Evolutionary conservation across 2,113 vertebrate species (phyloP), one percentile per base, ranked within the genome.

Genomic region (Antennarius striatus): DNA sequence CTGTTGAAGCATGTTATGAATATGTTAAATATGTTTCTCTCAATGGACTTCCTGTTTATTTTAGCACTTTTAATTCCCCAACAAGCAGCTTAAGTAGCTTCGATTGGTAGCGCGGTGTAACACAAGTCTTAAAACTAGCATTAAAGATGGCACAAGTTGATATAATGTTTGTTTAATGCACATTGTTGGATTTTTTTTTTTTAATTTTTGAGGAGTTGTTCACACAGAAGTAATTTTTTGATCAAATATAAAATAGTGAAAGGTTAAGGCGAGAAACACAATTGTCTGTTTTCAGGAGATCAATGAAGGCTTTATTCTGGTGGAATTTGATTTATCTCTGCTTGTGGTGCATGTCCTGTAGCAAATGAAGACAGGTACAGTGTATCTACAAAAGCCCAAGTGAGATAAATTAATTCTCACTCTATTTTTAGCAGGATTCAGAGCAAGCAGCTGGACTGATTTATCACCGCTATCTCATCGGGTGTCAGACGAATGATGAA

Each of bases 371-470:
- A 75, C 52, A 68, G 56, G 82, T 70, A 55, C 40, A 15, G 10
- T 47, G 45, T 8, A 47, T 56, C 65, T 71, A 72, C 52, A 46
- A 81, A 81, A 85, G 81, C 80, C 69, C 50, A 73, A 84, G 77
- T 68, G 71, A 84, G 81, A 90, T 81, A 65, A 86, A 88, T 86
- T 75, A 71, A 73, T 32, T 73, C 66, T 32, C 42, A 56, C 39
- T 75, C 80, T 68, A 70, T 76, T 55, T 86, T 88, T 76, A 77
- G 62, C 82, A 64, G 53, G 62, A 75, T 73, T 74, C 74, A 67
- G 57, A 68, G 53, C 60, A 58, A 59, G 72, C 39, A 16, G 53
- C 55, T 56, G 39, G 55, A 15, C 56, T 86, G 84, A 87, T 88
- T 78, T 81, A 87, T 88, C 14, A 57, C 70, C 60, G 16, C 66